A percentile compares a stretch with the other conserved stretches of the same genome.
Conservation (phyloP, 92 coral and sea anemone genomes). For the Epizoanthus ramosus region DNA sequence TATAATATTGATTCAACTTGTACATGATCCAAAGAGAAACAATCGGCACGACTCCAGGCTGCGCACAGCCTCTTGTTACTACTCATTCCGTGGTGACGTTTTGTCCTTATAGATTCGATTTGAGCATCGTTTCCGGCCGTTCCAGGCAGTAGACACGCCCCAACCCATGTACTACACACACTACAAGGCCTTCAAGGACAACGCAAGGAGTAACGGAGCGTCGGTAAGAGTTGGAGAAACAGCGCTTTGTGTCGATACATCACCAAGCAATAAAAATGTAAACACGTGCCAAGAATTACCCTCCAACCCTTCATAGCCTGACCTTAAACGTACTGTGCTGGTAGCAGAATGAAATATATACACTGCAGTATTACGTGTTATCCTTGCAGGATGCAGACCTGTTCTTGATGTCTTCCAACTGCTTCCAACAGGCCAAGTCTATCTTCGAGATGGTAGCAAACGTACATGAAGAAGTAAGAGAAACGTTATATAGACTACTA, state of each 20-base stretch:
- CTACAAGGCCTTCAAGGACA: constrained; percentile 78
- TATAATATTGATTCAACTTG: too few species aligned
- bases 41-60: too few species aligned
- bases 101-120: constrained; percentile 77
- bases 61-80: not conserved
- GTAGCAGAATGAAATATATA: too few species aligned
- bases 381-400: constrained; percentile 72
- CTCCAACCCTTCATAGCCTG: too few species aligned
- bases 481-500: not conserved
- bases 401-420: constrained; percentile 82
- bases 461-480: constrained; percentile 80
- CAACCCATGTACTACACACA: constrained; percentile 92
- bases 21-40: too few species aligned
- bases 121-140: constrained; percentile 95
- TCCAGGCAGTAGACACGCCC: constrained; percentile 97
- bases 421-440: constrained; percentile 92
- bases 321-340: too few species aligned
- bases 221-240: constrained; percentile 39
- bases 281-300: too few species aligned
- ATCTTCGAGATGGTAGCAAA: constrained; percentile 88
- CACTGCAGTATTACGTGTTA: not conserved
- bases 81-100: not conserved
- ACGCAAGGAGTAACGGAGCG: constrained; percentile 69
- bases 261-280: too few species aligned
- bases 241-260: not conserved